Evolutionary conservation across 2,888 invertebrate genomes (phyloP).

Genomic region (Rotaria socialis): DNA sequence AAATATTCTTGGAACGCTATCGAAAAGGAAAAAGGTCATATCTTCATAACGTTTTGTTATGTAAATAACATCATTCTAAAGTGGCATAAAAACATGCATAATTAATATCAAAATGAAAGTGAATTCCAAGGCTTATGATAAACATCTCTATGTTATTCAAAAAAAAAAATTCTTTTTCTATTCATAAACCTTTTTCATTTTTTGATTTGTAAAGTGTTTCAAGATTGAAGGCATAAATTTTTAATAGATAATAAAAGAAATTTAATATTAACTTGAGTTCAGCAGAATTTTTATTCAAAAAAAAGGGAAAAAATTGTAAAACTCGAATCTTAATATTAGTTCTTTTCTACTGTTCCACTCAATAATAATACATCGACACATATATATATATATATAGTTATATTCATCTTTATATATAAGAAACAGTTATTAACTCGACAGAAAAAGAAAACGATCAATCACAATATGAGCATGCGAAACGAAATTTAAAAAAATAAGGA

Average conservation of each 20-base stretch:
- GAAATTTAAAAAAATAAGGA: slow-evolving; percentile 11
- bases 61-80: background rate
- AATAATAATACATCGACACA: background rate
- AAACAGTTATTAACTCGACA: slow-evolving; percentile 17
- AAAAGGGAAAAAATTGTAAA: background rate
- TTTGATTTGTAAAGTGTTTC: no score
- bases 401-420: background rate
- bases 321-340: background rate
- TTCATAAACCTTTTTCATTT: background rate
- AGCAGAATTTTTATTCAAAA: background rate
- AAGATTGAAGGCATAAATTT: background rate
- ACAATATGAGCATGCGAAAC: slow-evolving; percentile 26
- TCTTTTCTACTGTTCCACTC: slow-evolving; percentile 5
- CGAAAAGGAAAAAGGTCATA: background rate
- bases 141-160: background rate
- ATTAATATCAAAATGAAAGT: background rate
- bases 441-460: background rate
- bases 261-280: background rate
- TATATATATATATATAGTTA: background rate
- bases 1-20: no score
- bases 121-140: background rate
- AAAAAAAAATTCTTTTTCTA: background rate
- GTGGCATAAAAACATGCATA: background rate
- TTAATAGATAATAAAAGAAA: background rate
- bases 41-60: background rate